Percentiles rank a stretch among this genome's conserved stretches.
Conservation (phyloP, 1,140 invertebrate species). For the Drosophila pachea region DNA sequence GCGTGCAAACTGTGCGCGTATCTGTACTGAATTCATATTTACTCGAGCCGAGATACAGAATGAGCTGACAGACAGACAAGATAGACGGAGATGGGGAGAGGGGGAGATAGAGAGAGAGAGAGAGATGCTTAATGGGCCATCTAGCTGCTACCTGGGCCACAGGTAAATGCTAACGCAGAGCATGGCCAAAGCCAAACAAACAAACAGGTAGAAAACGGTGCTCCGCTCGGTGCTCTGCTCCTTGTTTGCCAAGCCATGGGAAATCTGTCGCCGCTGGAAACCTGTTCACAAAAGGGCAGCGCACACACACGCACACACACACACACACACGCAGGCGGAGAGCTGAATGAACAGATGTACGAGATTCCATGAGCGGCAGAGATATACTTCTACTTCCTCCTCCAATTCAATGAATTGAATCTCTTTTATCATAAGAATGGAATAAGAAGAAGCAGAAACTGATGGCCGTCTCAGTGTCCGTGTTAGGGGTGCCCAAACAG, state of each 20-base stretch:
- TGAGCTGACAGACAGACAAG: conserved; percentile 5
- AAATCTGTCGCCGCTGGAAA: conserved; percentile 63
- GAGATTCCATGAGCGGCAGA: conserved; percentile 19
- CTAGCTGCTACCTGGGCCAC: conserved; percentile 42
- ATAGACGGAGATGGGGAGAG: too few relatives aligned
- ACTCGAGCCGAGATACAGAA: conserved; percentile 20
- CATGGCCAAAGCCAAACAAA: conserved; percentile 45
- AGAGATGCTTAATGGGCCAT: conserved; percentile 70
- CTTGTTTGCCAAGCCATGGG: conserved; percentile 68
- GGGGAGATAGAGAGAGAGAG: neutral
- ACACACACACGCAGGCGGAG: too few relatives aligned
- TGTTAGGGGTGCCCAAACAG: conserved; percentile 14
- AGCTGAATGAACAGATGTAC: conserved; percentile 60
- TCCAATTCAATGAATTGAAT: conserved; percentile 52
- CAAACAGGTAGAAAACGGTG: conserved; percentile 50
- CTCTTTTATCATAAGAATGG: conserved; percentile 40
- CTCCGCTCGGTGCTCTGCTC: conserved; percentile 23
- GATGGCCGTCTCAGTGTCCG: conserved; percentile 6
- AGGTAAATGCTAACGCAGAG: conserved; percentile 46
- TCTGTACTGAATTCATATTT: conserved; percentile 77
- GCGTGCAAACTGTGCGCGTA: conserved; percentile 32
- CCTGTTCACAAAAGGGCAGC: conserved; percentile 62
- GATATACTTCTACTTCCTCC: conserved; percentile 39
- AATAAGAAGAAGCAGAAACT: neutral
- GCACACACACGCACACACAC: too few relatives aligned